Base-by-base conservation (phyloP, 2,113 vertebrate species). In the Gavia stellata region DNA sequence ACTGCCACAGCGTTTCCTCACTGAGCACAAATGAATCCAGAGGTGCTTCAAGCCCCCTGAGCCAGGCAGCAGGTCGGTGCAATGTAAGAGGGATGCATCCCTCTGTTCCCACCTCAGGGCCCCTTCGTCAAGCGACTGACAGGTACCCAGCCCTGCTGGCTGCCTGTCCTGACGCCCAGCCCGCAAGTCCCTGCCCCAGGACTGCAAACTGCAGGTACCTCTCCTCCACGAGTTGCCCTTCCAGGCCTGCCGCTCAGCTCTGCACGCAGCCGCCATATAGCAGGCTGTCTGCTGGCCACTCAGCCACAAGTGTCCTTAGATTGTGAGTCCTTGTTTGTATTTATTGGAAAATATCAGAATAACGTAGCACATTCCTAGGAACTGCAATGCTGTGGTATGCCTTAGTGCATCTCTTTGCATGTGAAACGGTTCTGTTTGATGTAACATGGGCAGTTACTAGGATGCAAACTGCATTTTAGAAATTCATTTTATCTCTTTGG, bases 11-110 rank as follows among this genome's bases (percentile, higher is more conserved):
- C 52, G 18, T 62, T 86, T 82, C 53, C 6, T 31, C 40, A n/a
- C 17, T 15, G 38, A 66, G 5, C 45, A 55, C 2, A 2, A 58
- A 50, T 8, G 1, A 29, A 29, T 7, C 16, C 13, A 23, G 28
- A 61, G 14, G 10, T 78, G 12, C 17, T 7, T 42, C 16, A 14
- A 14, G 2, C 5, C 6, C 3, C 6, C 40, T 44, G 8, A 2
- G 3, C 18, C 6, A 1, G 9, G 10, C 25, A 42, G 40, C 17
- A n/a, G 7, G 21, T 45, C 0, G 0, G 7, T 18, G 14, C 19
- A 71, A 16, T 15, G 13, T 52, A 36, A 75, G 14, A 10, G 17
- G 7, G 6, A 31, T 68, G 34, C 1, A 3, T 24, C 18, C 36
- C 28, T 19, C 14, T 33, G 12, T 24, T 5, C 11, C 25, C 33